Conservation (phyloP, 2,888 invertebrate species). For the Oscheius myriophilus region DNA sequence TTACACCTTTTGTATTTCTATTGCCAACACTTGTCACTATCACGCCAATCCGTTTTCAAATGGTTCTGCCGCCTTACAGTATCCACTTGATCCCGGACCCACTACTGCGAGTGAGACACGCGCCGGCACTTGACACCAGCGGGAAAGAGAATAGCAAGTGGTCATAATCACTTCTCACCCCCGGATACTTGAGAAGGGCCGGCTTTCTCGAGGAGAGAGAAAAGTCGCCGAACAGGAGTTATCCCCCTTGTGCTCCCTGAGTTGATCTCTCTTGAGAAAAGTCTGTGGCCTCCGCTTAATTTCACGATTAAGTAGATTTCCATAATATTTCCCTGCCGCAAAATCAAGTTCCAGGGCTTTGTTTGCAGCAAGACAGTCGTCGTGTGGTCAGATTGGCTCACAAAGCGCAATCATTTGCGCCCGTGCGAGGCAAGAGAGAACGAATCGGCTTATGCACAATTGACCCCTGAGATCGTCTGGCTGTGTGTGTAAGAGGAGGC, state of each 20-base stretch:
- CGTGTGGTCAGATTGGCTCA: conserved; percentile 10
- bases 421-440: not conserved
- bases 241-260: too few relatives aligned
- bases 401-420: conserved; percentile 20
- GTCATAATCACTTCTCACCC: conserved; percentile 29
- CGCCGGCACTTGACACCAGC: conserved; percentile 34
- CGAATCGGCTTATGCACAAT: conserved; percentile 9
- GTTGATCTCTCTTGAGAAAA: too few relatives aligned
- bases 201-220: too few relatives aligned
- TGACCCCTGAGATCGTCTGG: conserved; percentile 14
- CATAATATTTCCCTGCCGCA: too few relatives aligned
- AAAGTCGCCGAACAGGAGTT: too few relatives aligned
- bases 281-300: too few relatives aligned
- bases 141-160: conserved; percentile 31
- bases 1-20: too few relatives aligned
- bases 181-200: not conserved
- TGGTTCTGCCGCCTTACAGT: too few relatives aligned
- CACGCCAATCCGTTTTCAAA: too few relatives aligned
- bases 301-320: too few relatives aligned
- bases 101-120: not conserved
- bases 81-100: too few relatives aligned
- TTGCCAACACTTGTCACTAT: too few relatives aligned
- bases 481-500: not conserved
- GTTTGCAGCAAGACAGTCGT: conserved; percentile 11
- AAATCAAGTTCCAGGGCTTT: conserved; percentile 7